Percentiles rank a stretch among this genome's conserved stretches.
These are phyloP conservation scores for Gibbula magus DNA, from an alignment of 2,888 invertebrate species.

Conservation along the genomic window DNA sequence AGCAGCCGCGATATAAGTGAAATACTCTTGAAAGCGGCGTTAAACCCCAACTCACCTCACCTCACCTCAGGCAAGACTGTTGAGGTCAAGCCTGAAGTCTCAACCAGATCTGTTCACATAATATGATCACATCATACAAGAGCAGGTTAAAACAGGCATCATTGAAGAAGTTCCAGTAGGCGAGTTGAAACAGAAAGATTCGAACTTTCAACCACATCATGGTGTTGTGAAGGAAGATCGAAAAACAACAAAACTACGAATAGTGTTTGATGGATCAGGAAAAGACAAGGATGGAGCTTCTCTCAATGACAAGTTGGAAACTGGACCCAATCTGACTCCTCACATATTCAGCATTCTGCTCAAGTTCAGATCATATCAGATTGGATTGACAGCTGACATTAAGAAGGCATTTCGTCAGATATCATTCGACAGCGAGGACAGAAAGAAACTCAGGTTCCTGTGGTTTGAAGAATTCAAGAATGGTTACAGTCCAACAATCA, in stretches of 20 bases:
- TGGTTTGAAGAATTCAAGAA: no score
- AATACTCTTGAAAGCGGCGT: no score
- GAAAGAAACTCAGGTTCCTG: no score
- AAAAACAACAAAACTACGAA: slow-evolving; percentile 12
- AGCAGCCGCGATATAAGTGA: no score
- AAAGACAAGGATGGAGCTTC: not conserved
- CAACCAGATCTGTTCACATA: no score
- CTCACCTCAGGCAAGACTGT: no score
- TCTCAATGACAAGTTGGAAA: not conserved
- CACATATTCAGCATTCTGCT: not conserved
- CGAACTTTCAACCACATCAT: not conserved
- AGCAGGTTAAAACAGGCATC: no score
- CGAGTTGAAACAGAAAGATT: no score
- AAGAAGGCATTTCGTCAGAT: slow-evolving; percentile 19
- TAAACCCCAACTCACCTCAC: no score
- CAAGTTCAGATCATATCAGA: not conserved
- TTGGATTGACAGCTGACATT: slow-evolving; percentile 10
- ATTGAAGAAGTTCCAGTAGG: no score
- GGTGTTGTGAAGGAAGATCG: not conserved
- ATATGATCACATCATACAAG: no score
- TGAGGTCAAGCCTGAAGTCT: no score
- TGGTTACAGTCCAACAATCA: not conserved
- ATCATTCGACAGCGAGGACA: not conserved
- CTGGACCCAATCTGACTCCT: slow-evolving; percentile 10
- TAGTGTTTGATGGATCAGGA: not conserved